These are phyloP conservation scores for Ophion slaviceki DNA, from an alignment of 2,888 invertebrate species.

Conservation along the genomic window DNA sequence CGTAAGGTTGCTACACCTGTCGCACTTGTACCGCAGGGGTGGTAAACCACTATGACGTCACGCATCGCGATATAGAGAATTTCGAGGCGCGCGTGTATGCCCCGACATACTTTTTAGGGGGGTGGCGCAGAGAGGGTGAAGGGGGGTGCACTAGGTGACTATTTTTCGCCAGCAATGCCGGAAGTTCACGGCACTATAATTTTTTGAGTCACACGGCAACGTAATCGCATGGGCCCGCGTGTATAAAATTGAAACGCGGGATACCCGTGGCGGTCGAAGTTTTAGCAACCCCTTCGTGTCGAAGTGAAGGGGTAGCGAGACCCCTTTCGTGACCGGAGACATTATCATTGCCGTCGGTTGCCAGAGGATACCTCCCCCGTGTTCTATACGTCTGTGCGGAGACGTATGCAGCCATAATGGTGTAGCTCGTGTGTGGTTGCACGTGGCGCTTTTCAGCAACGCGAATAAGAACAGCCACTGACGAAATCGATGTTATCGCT, in stretches of 20 bases:
- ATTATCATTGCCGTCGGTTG: slow-evolving; percentile 39
- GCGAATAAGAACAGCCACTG: slow-evolving; percentile 51
- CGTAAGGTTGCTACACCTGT: not conserved
- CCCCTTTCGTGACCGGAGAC: slow-evolving; percentile 55
- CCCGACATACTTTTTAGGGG: slow-evolving; percentile 15
- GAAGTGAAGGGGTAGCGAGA: slow-evolving; percentile 25
- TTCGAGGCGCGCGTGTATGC: not conserved
- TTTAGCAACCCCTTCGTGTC: slow-evolving; percentile 42
- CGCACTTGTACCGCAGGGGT: not conserved
- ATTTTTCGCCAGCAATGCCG: not conserved
- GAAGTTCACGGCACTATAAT: not conserved
- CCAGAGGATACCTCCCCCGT: slow-evolving; percentile 6
- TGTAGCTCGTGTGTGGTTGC: slow-evolving; percentile 10
- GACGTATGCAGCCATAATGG: slow-evolving; percentile 11
- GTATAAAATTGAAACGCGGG: slow-evolving; percentile 8
- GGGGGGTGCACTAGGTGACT: not conserved
- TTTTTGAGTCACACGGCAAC: slow-evolving; percentile 20
- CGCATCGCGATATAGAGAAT: not conserved
- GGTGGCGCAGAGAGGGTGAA: too few species aligned
- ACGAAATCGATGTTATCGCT: slow-evolving; percentile 69
- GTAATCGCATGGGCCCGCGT: slow-evolving; percentile 7
- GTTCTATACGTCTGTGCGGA: not conserved
- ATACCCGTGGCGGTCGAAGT: slow-evolving; percentile 3
- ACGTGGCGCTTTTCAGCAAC: slow-evolving; percentile 10
- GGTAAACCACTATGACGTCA: not conserved